Evolutionary conservation across 2,888 invertebrate genomes (phyloP).

Genomic region (Agrotis segetum): DNA sequence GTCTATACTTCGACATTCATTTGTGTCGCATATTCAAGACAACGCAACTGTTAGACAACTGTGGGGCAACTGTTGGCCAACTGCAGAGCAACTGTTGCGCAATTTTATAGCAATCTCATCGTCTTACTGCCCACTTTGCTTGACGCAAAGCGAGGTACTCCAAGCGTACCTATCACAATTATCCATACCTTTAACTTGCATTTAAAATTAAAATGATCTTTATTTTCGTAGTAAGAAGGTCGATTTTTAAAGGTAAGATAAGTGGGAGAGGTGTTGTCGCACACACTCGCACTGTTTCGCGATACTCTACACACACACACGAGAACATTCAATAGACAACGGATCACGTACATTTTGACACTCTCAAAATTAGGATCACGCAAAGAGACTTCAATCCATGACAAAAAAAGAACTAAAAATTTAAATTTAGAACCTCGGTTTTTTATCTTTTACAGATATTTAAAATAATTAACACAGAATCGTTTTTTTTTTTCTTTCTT

Average conservation of each 20-base stretch:
- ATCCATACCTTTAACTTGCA: not conserved
- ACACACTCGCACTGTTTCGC: slow-evolving; percentile 37
- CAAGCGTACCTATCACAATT: not conserved
- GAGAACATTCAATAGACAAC: slow-evolving; percentile 34
- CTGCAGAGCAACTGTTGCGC: slow-evolving; percentile 20
- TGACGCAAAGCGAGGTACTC: slow-evolving; percentile 29
- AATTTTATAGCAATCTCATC: slow-evolving; percentile 28
- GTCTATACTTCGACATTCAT: not conserved
- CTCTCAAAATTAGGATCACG: slow-evolving; percentile 63
- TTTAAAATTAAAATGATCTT: not conserved
- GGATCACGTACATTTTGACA: slow-evolving; percentile 65
- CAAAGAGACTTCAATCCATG: slow-evolving; percentile 48
- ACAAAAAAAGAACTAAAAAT: slow-evolving; percentile 16
- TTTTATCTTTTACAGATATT: slow-evolving; percentile 26
- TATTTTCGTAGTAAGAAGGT: not conserved
- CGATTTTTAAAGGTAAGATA: too few species aligned
- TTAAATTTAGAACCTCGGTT: slow-evolving; percentile 47
- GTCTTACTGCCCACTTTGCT: slow-evolving; percentile 19
- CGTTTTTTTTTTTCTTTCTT: slow-evolving; percentile 25
- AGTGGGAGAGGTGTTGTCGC: too few species aligned
- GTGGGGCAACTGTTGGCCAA: not conserved
- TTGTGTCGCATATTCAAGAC: not conserved
- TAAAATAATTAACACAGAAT: slow-evolving; percentile 53
- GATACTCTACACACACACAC: slow-evolving; percentile 34
- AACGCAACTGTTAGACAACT: not conserved